Evolutionary conservation across 2,113 vertebrate species (phyloP).

Genomic region (Uropsilus gracilis): DNA sequence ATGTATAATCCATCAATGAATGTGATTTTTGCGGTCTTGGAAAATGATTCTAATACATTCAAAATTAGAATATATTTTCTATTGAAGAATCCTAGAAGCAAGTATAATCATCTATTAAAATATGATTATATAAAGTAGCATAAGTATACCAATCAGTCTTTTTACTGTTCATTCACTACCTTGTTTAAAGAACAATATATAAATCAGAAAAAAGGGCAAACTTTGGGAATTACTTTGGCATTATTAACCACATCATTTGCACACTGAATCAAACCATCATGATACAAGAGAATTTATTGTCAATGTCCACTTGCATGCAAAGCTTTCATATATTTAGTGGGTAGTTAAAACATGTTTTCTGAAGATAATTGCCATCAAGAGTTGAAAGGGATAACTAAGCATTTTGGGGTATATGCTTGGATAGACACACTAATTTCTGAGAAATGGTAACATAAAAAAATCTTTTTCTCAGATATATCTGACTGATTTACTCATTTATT

Average conservation of each 20-base stretch:
- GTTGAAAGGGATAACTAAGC: not conserved
- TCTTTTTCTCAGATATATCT: not conserved
- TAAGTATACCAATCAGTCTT: not conserved
- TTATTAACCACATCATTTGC: conserved; percentile 26
- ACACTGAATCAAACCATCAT: conserved; percentile 33
- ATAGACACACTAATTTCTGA: not conserved
- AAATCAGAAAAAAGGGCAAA: conserved; percentile 30
- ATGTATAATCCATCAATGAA: not conserved
- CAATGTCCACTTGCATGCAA: conserved; percentile 33
- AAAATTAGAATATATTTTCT: conserved; percentile 27
- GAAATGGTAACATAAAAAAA: not conserved
- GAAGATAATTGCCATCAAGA: conserved; percentile 28
- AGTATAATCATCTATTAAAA: conserved; percentile 32
- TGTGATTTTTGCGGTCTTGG: not conserved
- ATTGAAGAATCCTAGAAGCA: conserved; percentile 7
- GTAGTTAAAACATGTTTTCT: conserved; percentile 21
- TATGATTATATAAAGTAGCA: not conserved
- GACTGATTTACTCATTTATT: not conserved
- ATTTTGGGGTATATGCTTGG: not conserved
- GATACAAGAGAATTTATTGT: not conserved
- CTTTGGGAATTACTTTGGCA: not conserved
- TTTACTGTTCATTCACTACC: not conserved
- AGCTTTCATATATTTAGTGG: conserved; percentile 25
- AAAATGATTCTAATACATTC: not conserved
- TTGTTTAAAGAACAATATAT: conserved; percentile 47